Conservation (phyloP, 2,888 invertebrate species). For the Trichopria drosophilae region DNA sequence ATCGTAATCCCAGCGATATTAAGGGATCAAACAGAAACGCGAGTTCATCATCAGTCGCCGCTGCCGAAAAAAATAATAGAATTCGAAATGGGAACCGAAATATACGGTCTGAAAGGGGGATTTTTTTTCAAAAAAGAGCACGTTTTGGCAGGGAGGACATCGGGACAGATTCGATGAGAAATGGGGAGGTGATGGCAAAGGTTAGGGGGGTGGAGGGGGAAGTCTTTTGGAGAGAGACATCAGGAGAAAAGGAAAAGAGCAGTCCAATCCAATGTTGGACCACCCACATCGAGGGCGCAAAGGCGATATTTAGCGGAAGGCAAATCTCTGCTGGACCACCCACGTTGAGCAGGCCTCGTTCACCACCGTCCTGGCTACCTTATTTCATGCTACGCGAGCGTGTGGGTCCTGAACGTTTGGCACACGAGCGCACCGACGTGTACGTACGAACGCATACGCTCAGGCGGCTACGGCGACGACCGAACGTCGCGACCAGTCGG, state of each 20-base stretch:
- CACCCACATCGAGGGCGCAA: slow-evolving; percentile 57
- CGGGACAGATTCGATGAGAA: too few relatives aligned
- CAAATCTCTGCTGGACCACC: slow-evolving; percentile 56
- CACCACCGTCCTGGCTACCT: slow-evolving; percentile 47
- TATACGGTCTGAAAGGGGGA: too few relatives aligned
- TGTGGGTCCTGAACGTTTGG: slow-evolving; percentile 19
- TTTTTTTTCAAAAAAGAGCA: too few relatives aligned
- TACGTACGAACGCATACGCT: not conserved
- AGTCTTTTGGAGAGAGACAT: slow-evolving; percentile 33
- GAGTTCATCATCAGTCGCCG: too few relatives aligned
- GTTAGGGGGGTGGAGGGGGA: slow-evolving; percentile 33
- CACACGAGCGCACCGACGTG: not conserved
- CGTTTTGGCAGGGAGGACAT: too few relatives aligned
- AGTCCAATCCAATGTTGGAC: slow-evolving; percentile 40
- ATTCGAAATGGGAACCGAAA: too few relatives aligned
- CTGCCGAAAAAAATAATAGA: too few relatives aligned
- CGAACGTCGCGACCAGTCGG: too few relatives aligned
- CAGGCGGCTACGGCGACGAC: not conserved
- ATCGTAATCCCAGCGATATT: too few relatives aligned
- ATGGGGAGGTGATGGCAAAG: slow-evolving; percentile 29
- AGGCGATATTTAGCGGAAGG: slow-evolving; percentile 58
- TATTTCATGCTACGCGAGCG: slow-evolving; percentile 44
- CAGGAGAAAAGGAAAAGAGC: slow-evolving; percentile 33
- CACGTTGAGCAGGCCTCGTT: slow-evolving; percentile 48
- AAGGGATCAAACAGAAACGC: too few relatives aligned